Conservation (phyloP, 2,113 vertebrate species). For the Ceyx margarethae region DNA sequence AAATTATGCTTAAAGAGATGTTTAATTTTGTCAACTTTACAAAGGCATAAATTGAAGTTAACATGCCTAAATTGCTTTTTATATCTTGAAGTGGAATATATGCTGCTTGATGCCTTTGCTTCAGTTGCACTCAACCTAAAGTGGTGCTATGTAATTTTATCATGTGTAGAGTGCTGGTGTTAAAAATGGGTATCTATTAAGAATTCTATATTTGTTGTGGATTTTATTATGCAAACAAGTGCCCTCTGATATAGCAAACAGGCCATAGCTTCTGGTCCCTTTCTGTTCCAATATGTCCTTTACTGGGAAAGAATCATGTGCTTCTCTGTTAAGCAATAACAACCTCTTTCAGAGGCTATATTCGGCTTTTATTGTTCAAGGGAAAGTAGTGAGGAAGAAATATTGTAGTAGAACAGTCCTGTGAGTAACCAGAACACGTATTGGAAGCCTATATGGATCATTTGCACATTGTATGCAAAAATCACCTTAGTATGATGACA, state of each 20-base stretch:
- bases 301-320: background rate
- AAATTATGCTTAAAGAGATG: background rate
- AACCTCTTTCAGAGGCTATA: background rate
- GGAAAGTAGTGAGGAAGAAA: background rate
- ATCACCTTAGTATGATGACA: background rate
- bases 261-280: background rate
- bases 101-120: background rate
- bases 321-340: background rate
- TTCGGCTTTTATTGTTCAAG: background rate
- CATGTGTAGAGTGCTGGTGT: background rate
- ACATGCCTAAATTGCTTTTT: background rate
- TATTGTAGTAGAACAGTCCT: background rate
- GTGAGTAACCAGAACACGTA: background rate
- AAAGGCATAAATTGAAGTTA: background rate
- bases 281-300: background rate
- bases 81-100: background rate
- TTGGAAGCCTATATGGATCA: background rate
- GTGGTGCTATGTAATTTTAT: background rate
- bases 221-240: background rate
- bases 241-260: background rate
- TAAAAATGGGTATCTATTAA: background rate
- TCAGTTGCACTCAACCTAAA: background rate
- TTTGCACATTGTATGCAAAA: background rate
- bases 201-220: background rate
- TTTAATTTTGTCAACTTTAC: background rate